phyloP scores from a whole-genome alignment of 64 coral and sea anemone genomes.

The Montipora cactus region DNA sequence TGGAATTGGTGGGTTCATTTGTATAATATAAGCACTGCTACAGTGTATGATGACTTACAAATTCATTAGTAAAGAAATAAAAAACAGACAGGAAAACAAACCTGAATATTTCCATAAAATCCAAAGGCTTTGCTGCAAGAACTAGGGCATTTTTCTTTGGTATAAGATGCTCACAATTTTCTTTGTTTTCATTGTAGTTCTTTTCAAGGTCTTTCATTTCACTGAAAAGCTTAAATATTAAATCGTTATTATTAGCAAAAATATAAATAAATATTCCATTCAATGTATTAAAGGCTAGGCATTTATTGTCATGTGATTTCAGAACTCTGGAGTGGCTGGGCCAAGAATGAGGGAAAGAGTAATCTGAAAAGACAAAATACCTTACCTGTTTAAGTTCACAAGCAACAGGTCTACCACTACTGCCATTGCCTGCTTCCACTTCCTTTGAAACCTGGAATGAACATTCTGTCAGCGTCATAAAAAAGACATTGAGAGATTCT shows the following conservation, averaged over 20 bases:
- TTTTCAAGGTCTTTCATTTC: slow-evolving; percentile 79
- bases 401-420: background rate
- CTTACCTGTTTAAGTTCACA: slow-evolving; percentile 34
- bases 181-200: slow-evolving; percentile 73
- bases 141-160: slow-evolving; percentile 61
- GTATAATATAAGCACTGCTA: no score
- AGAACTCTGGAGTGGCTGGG: no score
- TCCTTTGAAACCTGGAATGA: background rate
- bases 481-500: background rate
- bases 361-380: no score
- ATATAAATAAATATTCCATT: background rate
- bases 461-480: background rate
- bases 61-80: background rate
- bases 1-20: no score
- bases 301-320: no score
- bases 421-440: background rate
- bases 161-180: slow-evolving; percentile 73
- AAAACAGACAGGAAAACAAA: slow-evolving; percentile 3
- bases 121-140: slow-evolving; percentile 77
- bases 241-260: background rate
- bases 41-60: no score
- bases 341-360: no score
- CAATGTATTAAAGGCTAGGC: no score
- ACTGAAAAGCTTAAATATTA: slow-evolving; percentile 73
- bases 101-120: slow-evolving; percentile 95